These are phyloP conservation scores for Apus apus DNA, from an alignment of 2,113 vertebrate species.

Conservation along the genomic window DNA sequence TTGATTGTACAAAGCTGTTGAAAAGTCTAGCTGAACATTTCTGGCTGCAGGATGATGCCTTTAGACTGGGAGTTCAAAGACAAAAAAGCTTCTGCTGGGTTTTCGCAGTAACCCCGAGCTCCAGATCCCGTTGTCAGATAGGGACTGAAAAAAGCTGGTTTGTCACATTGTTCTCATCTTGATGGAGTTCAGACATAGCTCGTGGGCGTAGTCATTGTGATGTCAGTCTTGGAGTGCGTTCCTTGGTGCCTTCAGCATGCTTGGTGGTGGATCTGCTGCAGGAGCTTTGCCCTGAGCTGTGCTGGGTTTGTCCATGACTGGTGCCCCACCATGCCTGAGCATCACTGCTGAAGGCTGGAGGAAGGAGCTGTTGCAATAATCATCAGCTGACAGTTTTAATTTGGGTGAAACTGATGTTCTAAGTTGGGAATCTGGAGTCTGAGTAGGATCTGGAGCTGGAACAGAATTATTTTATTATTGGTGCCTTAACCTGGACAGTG, in stretches of 20 bases:
- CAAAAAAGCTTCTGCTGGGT: background rate
- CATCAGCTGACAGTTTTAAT: background rate
- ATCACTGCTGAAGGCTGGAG: background rate
- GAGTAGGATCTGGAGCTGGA: background rate
- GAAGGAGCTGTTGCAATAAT: background rate
- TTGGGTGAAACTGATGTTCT: background rate
- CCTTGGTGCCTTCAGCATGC: background rate
- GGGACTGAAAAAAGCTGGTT: background rate
- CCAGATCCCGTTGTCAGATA: background rate
- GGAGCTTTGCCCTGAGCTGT: background rate
- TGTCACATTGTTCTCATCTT: background rate
- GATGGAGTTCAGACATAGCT: background rate
- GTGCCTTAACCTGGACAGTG: background rate
- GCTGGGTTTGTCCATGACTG: background rate
- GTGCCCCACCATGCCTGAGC: rapidly evolving
- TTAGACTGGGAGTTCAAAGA: background rate
- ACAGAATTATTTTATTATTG: background rate
- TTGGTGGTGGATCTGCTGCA: background rate
- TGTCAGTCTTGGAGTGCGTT: background rate
- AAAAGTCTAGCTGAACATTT: conserved; percentile 33
- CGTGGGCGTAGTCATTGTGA: rapidly evolving
- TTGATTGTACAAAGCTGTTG: conserved; percentile 62
- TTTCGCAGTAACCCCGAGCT: background rate
- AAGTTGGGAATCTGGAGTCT: background rate
- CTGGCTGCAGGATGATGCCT: background rate